phyloP scores from a whole-genome alignment of 2,888 invertebrate species.

The Drosophila tanythrix region DNA sequence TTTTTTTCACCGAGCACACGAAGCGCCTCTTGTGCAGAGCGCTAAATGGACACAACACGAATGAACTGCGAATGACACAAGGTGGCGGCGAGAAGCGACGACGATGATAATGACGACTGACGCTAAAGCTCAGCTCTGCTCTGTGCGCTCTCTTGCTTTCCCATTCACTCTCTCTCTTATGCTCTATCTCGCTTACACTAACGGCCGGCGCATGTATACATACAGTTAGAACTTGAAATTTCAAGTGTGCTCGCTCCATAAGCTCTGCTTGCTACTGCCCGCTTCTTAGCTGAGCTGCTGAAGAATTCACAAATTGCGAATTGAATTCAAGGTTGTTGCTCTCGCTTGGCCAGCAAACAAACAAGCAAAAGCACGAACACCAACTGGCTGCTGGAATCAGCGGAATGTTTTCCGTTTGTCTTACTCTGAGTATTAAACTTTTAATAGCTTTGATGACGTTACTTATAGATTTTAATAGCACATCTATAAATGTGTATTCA shows the following conservation, averaged over 20 bases:
- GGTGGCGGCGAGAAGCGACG: constrained; percentile 41
- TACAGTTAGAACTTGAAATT: constrained; percentile 78
- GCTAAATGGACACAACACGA: constrained; percentile 60
- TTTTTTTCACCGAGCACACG: constrained; percentile 30
- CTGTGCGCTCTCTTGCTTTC: constrained; percentile 28
- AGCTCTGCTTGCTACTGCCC: constrained; percentile 35
- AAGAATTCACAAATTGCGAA: constrained; percentile 76
- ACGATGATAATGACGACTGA: constrained; percentile 22
- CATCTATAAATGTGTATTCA: background rate
- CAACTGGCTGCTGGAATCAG: constrained; percentile 17
- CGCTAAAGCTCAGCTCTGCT: constrained; percentile 49
- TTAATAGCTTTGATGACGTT: constrained; percentile 1
- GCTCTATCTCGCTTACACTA: background rate
- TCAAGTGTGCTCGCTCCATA: constrained; percentile 49
- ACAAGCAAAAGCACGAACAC: background rate
- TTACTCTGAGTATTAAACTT: constrained; percentile 10
- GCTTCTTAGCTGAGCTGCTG: constrained; percentile 33
- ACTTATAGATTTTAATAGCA: constrained; percentile 5
- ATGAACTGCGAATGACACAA: constrained; percentile 70
- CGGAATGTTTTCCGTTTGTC: constrained; percentile 34
- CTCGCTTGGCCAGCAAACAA: constrained; percentile 43
- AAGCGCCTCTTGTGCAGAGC: constrained; percentile 39
- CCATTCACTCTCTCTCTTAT: background rate
- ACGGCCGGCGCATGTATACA: constrained; percentile 14
- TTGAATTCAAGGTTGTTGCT: constrained; percentile 81